phyloP scores from a whole-genome alignment of 2,113 vertebrate genomes.

The Labrus mixtus region DNA sequence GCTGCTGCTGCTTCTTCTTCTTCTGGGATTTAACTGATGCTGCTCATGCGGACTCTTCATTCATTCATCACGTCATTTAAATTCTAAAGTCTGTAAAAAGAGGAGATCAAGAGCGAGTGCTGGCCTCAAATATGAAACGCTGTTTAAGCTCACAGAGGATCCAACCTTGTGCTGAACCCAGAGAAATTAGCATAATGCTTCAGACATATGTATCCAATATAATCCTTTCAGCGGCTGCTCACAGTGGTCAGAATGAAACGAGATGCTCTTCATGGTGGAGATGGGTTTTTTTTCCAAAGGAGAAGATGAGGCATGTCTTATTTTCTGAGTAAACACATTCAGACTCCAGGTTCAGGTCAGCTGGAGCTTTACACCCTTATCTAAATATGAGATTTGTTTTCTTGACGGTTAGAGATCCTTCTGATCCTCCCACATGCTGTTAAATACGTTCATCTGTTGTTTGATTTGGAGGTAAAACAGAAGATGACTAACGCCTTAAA shows the following conservation, averaged over 20 bases:
- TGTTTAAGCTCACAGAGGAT: constrained; percentile 18
- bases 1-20: constrained; percentile 3
- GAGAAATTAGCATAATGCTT: constrained; percentile 44
- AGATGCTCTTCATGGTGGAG: neutral
- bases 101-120: constrained; percentile 49
- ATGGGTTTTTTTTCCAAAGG: neutral
- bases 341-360: constrained; percentile 19
- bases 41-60: constrained; percentile 27
- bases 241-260: constrained; percentile 18
- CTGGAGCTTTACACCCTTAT: constrained; percentile 1
- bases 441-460: constrained; percentile 8
- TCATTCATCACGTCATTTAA: constrained; percentile 40
- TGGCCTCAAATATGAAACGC: constrained; percentile 29
- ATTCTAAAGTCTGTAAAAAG: constrained; percentile 32
- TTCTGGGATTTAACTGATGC: constrained; percentile 45
- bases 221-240: constrained; percentile 11
- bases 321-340: constrained; percentile 11
- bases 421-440: constrained; percentile 44
- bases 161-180: constrained; percentile 20
- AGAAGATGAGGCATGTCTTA: neutral
- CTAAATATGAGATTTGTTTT: constrained; percentile 39
- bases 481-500: neutral
- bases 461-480: neutral
- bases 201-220: constrained; percentile 13
- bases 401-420: constrained; percentile 26